A percentile compares a stretch with the other conserved stretches of the same genome.
These are phyloP conservation scores for Watsonalla cultraria DNA, from an alignment of 2,888 invertebrate genomes.

Conservation along the genomic window DNA sequence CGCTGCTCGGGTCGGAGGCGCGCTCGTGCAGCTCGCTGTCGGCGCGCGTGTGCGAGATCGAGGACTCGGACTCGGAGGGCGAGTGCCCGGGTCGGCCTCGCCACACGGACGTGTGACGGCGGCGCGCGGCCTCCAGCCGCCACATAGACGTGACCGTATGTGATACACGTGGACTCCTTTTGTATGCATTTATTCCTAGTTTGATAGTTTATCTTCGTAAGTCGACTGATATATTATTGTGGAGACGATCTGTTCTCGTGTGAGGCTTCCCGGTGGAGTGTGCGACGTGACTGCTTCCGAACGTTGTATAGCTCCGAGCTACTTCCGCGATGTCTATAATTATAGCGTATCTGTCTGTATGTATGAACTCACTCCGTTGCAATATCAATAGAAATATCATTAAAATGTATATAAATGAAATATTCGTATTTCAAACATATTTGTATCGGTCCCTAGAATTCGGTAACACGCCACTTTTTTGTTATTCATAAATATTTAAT, in stretches of 20 bases:
- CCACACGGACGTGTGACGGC: conserved; percentile 62
- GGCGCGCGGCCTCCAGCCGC: conserved; percentile 23
- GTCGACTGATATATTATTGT: background rate
- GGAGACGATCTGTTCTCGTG: background rate
- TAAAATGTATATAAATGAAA: background rate
- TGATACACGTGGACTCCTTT: background rate
- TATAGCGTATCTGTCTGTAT: too few relatives aligned
- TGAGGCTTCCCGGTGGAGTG: background rate
- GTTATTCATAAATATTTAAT: too few relatives aligned
- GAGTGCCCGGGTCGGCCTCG: conserved; percentile 46
- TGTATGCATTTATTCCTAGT: background rate
- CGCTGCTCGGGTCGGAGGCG: conserved; percentile 77
- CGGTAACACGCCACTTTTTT: too few relatives aligned
- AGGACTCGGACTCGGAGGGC: conserved; percentile 89
- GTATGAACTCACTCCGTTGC: too few relatives aligned
- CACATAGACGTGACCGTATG: background rate
- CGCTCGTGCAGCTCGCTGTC: conserved; percentile 92
- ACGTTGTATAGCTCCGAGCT: background rate
- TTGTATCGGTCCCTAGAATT: too few relatives aligned
- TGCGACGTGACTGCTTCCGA: too few relatives aligned
- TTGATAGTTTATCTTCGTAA: background rate
- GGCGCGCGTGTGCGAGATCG: conserved; percentile 94
- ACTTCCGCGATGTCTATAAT: too few relatives aligned
- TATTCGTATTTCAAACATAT: too few relatives aligned
- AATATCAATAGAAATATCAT: too few relatives aligned